A percentile compares a stretch with the other conserved stretches of the same genome.
Evolutionary conservation across 2,113 vertebrate species (phyloP).

Genomic region (Rhinichthys klamathensis): DNA sequence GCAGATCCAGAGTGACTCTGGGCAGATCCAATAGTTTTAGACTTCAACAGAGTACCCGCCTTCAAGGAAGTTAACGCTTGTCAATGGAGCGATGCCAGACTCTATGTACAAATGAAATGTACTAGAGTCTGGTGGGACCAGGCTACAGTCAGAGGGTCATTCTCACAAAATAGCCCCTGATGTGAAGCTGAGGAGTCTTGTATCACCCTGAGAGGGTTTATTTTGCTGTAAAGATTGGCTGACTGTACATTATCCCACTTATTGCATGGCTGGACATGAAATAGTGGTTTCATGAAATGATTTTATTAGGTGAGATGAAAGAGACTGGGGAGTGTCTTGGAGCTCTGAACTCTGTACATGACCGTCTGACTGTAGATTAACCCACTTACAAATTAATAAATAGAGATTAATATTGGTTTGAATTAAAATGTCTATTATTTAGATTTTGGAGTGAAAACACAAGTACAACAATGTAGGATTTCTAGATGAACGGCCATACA

Average conservation of each 20-base stretch:
- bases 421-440: not conserved
- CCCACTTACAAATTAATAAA: constrained; percentile 1
- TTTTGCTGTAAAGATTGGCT: not conserved
- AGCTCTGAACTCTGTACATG: not conserved
- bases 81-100: too few species aligned
- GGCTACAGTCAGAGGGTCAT: not conserved
- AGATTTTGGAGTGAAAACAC: not conserved
- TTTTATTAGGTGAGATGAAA: constrained; percentile 14
- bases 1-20: too few species aligned
- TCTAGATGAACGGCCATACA: not conserved
- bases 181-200: not conserved
- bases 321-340: not conserved
- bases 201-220: not conserved
- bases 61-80: too few species aligned
- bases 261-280: constrained; percentile 8
- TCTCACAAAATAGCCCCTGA: not conserved
- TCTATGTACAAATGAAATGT: too few species aligned
- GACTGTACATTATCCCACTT: constrained; percentile 25
- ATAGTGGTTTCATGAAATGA: not conserved
- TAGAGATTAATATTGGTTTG: not conserved
- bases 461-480: not conserved
- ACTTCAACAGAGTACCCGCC: too few species aligned
- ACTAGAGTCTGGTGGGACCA: too few species aligned
- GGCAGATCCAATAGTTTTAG: too few species aligned
- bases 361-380: constrained; percentile 2